A percentile compares a stretch with the other conserved stretches of the same genome.
Evolutionary conservation across 2,888 invertebrate genomes (phyloP).

Genomic region (Parnassius glacialis): DNA sequence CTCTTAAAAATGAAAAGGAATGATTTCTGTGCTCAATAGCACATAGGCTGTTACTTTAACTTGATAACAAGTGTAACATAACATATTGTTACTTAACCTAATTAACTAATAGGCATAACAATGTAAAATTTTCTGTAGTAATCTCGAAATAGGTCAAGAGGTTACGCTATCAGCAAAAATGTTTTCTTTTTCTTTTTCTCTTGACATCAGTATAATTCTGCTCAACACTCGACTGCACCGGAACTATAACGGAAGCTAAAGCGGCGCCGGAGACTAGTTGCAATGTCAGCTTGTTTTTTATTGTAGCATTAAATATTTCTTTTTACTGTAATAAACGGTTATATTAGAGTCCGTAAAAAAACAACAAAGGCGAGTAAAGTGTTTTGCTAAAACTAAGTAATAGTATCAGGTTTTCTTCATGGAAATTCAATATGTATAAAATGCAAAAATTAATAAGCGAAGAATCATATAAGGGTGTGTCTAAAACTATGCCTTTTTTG

Average conservation of each 20-base stretch:
- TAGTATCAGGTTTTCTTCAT: too few relatives aligned
- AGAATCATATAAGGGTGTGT: too few relatives aligned
- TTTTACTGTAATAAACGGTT: neutral
- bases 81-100: too few relatives aligned
- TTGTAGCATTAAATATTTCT: neutral
- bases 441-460: too few relatives aligned
- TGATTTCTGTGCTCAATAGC: too few relatives aligned
- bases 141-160: constrained; percentile 9
- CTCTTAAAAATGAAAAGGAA: too few relatives aligned
- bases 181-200: constrained; percentile 7
- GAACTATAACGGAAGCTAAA: constrained; percentile 8
- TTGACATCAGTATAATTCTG: constrained; percentile 1
- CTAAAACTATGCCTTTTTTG: too few relatives aligned
- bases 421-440: too few relatives aligned
- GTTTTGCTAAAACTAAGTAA: too few relatives aligned
- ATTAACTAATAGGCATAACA: too few relatives aligned
- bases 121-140: neutral
- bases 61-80: too few relatives aligned
- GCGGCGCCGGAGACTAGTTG: constrained; percentile 9
- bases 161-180: constrained; percentile 10
- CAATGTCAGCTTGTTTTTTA: constrained; percentile 6
- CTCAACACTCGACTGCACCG: constrained; percentile 7
- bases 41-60: too few relatives aligned
- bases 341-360: neutral
- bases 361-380: neutral